Evolutionary conservation across 2,113 vertebrate species (phyloP).

Genomic region (Columba livia): DNA sequence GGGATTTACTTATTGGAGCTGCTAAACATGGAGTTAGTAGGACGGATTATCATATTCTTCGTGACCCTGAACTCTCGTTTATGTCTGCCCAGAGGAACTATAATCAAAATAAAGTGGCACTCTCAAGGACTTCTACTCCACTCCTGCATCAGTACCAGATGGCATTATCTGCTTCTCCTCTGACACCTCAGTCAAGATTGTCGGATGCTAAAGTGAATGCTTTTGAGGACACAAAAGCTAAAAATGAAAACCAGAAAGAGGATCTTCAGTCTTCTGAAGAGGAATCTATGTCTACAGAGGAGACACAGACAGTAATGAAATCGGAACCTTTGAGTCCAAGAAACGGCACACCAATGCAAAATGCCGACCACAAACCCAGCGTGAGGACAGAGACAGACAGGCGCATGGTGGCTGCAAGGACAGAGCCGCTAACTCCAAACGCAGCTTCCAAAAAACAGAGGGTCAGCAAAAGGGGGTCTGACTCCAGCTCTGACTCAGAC

Average conservation of each 20-base stretch:
- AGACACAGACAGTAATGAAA: constrained; percentile 73
- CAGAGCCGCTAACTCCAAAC: constrained; percentile 93
- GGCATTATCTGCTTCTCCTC: constrained; percentile 80
- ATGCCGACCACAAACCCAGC: constrained; percentile 80
- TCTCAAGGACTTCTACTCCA: constrained; percentile 80
- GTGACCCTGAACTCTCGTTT: constrained; percentile 95
- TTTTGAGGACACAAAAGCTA: constrained; percentile 76
- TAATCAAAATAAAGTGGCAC: constrained; percentile 87
- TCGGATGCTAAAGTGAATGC: constrained; percentile 77
- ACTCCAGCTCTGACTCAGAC: constrained; percentile 88
- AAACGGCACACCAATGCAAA: constrained; percentile 75
- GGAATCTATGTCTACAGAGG: constrained; percentile 79
- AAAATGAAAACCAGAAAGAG: constrained; percentile 80
- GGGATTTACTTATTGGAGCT: constrained; percentile 93
- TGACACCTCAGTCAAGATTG: constrained; percentile 73
- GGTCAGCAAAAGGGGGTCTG: constrained; percentile 78
- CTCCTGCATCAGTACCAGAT: constrained; percentile 83
- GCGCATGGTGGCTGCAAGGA: constrained; percentile 93
- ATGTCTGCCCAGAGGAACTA: constrained; percentile 92
- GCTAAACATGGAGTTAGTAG: constrained; percentile 98
- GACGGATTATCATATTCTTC: constrained; percentile 97
- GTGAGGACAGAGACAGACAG: constrained; percentile 76
- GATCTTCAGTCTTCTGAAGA: constrained; percentile 85
- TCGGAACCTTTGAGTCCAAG: constrained; percentile 80
- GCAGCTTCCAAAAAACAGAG: constrained; percentile 89